phyloP scores from a whole-genome alignment of 1,140 invertebrate genomes.

The Bathynomus jamesi region DNA sequence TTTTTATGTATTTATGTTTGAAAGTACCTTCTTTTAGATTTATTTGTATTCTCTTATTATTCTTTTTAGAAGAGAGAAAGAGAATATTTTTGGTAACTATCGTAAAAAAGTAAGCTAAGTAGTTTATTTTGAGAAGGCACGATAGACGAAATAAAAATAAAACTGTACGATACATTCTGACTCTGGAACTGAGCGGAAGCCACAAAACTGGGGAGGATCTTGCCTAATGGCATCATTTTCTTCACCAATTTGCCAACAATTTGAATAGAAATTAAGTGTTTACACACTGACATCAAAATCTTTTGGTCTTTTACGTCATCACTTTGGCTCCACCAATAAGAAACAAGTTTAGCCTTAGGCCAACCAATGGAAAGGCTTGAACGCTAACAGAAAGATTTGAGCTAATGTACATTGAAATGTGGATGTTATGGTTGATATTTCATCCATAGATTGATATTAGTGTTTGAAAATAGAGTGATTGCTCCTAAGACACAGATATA shows the following conservation, averaged over 20 bases:
- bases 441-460: constrained; percentile 30
- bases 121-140: too few species aligned
- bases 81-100: too few species aligned
- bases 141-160: too few species aligned
- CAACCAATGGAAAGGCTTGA: constrained; percentile 15
- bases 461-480: constrained; percentile 22
- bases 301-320: constrained; percentile 31
- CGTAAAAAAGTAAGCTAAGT: too few species aligned
- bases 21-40: too few species aligned
- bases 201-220: constrained; percentile 26
- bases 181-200: too few species aligned
- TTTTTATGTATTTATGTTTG: too few species aligned
- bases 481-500: not conserved
- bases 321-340: constrained; percentile 28
- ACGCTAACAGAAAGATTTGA: constrained; percentile 27
- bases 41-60: too few species aligned
- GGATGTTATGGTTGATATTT: constrained; percentile 32
- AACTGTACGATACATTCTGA: too few species aligned
- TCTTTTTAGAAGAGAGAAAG: too few species aligned
- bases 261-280: constrained; percentile 37
- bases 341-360: not conserved
- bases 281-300: constrained; percentile 31
- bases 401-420: constrained; percentile 35
- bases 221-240: constrained; percentile 35
- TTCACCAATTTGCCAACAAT: constrained; percentile 35